These are phyloP conservation scores for Carabus problematicus DNA, from an alignment of 2,888 invertebrate species.

Conservation along the genomic window DNA sequence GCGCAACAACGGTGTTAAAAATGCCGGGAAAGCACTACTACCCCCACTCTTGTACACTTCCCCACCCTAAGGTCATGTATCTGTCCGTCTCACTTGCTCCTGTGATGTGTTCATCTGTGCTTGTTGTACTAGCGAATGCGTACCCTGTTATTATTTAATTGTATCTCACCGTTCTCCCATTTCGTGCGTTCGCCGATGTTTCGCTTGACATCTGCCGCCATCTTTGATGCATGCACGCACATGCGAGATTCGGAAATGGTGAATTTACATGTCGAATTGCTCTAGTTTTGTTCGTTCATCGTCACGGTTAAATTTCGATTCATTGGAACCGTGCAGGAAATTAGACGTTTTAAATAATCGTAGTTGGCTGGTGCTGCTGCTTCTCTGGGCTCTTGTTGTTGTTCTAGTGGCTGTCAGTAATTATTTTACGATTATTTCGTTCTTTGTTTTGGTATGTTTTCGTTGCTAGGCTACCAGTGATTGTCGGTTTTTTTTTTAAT, in stretches of 20 bases:
- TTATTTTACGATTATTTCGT: slow-evolving; percentile 42
- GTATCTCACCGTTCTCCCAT: not conserved
- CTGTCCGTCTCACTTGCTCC: too few species aligned
- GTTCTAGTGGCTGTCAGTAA: slow-evolving; percentile 13
- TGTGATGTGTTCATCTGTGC: too few species aligned
- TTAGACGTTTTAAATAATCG: slow-evolving; percentile 42
- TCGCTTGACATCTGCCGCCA: slow-evolving; percentile 18
- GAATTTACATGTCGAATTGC: slow-evolving; percentile 31
- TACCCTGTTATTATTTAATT: not conserved
- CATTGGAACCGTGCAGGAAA: slow-evolving; percentile 36
- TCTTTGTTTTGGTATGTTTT: slow-evolving; percentile 23
- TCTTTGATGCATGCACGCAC: slow-evolving; percentile 24
- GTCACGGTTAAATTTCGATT: slow-evolving; percentile 36
- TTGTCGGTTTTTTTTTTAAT: slow-evolving; percentile 9
- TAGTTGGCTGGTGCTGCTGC: slow-evolving; percentile 12
- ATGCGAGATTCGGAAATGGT: slow-evolving; percentile 16
- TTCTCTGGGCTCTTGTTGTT: slow-evolving; percentile 1
- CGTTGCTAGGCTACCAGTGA: slow-evolving; percentile 10
- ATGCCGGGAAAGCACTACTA: not conserved
- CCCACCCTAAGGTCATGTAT: too few species aligned
- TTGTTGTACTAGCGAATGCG: not conserved
- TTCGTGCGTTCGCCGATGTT: not conserved
- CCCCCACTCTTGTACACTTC: too few species aligned
- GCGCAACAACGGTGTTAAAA: not conserved
- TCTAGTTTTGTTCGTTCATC: slow-evolving; percentile 7